Base-by-base conservation (phyloP, 2,113 vertebrate genomes). In the Ammospiza nelsoni region DNA sequence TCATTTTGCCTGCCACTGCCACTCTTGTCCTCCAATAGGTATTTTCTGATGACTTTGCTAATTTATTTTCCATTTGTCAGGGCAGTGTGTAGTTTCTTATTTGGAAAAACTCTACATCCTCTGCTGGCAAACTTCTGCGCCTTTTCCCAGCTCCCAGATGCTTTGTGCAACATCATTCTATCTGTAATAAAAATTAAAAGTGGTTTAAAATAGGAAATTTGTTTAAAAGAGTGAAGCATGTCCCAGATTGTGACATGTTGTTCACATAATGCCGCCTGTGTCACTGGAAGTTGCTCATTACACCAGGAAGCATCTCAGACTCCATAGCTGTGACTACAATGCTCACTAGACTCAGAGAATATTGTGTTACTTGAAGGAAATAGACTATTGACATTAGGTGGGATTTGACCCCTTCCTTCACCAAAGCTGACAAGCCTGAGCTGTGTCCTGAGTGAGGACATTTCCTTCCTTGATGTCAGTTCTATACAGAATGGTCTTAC, bases 401-500 rank as follows among this genome's bases (percentile, higher is more conserved):
- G 44, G 72, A 78, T 68, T 20, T 89, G 68, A 75, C 20, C 5
- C 44, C 41, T 31, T 74, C 66, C 31, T 72, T 89, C 71, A 62
- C 62, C 33, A 54, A 5, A 12, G 52, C 52, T 72, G 33, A 69
- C 41, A 59, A 84, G 48, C 27, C 75, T 29, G 43, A 86, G 49
- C 67, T 1, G 0, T 17, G 68, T 88, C 61, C 88, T 75, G 41
- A 59, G 31, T 66, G 52, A 95, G 71, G 74, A 79, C 69, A 57
- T 91, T 91, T 89, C 89, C 78, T 94, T 88, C 89, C 78, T 49
- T 92, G 35, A 79, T 89, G 66, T 68, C 61, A 77, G 44, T 85
- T 95, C 63, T 55, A 77, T 89, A 66, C 44, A 84, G 88, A 95
- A 92, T 83, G 39, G 25, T 49, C 92, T 95, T 90, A 83, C 62